Percentiles rank a stretch among this genome's conserved stretches.
These are phyloP conservation scores for Tenualosa ilisha DNA, from an alignment of 2,797 vertebrate genomes.

Conservation along the genomic window DNA sequence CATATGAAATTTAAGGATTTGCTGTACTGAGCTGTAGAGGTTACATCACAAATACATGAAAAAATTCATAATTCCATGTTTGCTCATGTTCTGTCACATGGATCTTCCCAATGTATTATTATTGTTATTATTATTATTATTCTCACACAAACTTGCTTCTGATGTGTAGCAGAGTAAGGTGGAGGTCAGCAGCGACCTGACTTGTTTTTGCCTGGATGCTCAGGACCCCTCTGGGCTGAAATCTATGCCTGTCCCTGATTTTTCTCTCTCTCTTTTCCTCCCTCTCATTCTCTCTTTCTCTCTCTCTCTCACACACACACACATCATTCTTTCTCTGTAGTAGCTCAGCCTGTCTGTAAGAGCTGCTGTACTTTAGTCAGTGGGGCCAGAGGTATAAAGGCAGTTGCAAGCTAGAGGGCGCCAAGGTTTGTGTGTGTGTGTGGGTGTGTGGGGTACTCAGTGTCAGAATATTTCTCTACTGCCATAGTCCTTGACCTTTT, in stretches of 20 bases:
- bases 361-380: background rate
- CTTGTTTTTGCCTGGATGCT: conserved; percentile 35
- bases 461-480: background rate
- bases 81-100: too few species aligned
- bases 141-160: background rate
- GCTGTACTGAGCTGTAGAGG: too few species aligned
- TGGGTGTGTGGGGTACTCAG: background rate
- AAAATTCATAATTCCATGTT: too few species aligned
- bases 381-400: background rate
- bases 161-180: background rate
- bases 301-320: conserved; percentile 1
- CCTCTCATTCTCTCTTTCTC: background rate
- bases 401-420: background rate
- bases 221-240: conserved; percentile 34
- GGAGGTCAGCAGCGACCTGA: conserved; percentile 26
- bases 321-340: background rate
- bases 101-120: background rate
- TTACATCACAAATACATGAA: too few species aligned
- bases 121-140: background rate
- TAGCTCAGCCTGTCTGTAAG: background rate
- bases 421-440: background rate
- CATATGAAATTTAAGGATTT: too few species aligned
- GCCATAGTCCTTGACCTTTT: conserved; percentile 3
- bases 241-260: conserved; percentile 38
- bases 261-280: conserved; percentile 31